Conservation (phyloP, 2,113 vertebrate genomes). For the Sinosuthora webbiana region DNA sequence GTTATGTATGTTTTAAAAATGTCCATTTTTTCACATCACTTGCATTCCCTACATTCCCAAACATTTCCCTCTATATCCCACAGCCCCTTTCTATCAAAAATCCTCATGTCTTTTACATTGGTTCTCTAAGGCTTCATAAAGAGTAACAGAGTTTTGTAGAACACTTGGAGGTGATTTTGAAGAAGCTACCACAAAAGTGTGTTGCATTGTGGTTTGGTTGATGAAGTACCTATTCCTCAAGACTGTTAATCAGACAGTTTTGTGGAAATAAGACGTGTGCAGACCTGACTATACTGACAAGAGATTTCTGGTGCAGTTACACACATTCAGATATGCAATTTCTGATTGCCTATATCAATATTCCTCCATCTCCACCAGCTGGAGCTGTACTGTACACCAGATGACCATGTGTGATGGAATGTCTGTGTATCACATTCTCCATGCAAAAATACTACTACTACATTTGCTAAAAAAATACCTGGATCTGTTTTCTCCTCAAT, state of each 20-base stretch:
- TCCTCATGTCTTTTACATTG: neutral
- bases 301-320: neutral
- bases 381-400: neutral
- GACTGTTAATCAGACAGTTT: neutral
- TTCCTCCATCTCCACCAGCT: neutral
- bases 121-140: neutral
- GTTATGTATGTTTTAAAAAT: neutral
- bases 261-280: neutral
- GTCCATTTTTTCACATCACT: neutral
- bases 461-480: neutral
- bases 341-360: accelerated
- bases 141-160: neutral
- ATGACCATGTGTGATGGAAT: neutral
- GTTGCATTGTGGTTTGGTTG: neutral
- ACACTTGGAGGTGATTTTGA: neutral
- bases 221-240: neutral
- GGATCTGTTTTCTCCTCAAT: neutral
- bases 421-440: neutral
- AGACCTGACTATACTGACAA: neutral
- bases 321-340: neutral
- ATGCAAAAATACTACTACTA: neutral
- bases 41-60: neutral
- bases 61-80: accelerated
- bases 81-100: neutral
- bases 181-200: neutral